Percentiles rank a stretch among this genome's conserved stretches.
These are phyloP conservation scores for Karalla daura DNA, from an alignment of 2,797 vertebrate species.

Conservation along the genomic window DNA sequence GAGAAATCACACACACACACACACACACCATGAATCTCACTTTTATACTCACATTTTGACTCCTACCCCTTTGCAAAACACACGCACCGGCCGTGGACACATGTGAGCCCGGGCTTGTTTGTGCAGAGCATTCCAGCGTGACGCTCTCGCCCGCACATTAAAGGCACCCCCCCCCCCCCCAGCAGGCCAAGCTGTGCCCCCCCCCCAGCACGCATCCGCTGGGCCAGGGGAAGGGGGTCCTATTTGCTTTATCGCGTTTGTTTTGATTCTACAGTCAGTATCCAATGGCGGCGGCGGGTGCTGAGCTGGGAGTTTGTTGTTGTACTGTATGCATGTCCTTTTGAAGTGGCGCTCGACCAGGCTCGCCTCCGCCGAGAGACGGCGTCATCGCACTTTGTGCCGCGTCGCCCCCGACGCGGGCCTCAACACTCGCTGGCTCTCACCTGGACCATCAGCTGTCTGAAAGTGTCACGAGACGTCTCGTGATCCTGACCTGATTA, in stretches of 20 bases:
- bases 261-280: conserved; percentile 76
- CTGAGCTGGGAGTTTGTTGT: conserved; percentile 71
- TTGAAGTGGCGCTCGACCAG: conserved; percentile 64
- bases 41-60: conserved; percentile 19
- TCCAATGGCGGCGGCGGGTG: conserved; percentile 55
- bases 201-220: conserved; percentile 68
- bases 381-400: conserved; percentile 22
- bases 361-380: conserved; percentile 34
- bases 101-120: conserved; percentile 73
- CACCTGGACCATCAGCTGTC: conserved; percentile 6
- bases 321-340: conserved; percentile 68
- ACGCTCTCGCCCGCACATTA: conserved; percentile 73
- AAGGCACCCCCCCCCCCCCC: conserved; percentile 66
- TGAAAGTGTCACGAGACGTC: too few relatives aligned
- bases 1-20: conserved; percentile 49
- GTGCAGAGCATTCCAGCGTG: conserved; percentile 75
- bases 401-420: conserved; percentile 5
- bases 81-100: conserved; percentile 36
- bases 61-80: conserved; percentile 13
- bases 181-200: conserved; percentile 66
- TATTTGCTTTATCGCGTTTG: conserved; percentile 77
- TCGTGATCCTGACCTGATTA: too few relatives aligned
- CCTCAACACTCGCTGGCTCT: conserved; percentile 1
- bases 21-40: conserved; percentile 20
- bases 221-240: conserved; percentile 62